Base-by-base conservation (phyloP, 2,888 invertebrate species). In the Habroteleia sp. region DNA sequence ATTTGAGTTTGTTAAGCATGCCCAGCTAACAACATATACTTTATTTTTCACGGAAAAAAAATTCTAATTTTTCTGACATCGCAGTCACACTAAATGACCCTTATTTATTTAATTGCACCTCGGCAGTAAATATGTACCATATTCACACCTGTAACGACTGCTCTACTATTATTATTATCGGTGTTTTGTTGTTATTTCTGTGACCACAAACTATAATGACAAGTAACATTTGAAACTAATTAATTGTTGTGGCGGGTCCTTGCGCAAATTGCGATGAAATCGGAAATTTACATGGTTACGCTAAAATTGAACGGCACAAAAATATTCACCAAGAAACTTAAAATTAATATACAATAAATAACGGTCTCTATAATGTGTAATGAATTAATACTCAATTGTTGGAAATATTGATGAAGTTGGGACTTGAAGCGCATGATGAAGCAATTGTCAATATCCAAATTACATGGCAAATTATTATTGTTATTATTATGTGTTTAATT, bases 151-250 rank as follows among this genome's bases (percentile, higher is more conserved):
- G 71, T 54, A 39, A 71, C 62, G 39, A 39, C 54, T 37, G 46
- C 48, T 27, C n/a, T 20, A 20, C 39, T 17, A 33, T 58, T 68
- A 27, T 58, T 46, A 58, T 68, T 68, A 68, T 68, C 50, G 58
- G 68, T 48, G 58, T 68, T 58, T 68, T 68, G 66, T 68, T 58
- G 42, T 50, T 33, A 48, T 58, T 27, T 41, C 50, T 13, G 41
- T 50, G 50, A 11, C 16, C 50, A 50, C 50, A 35, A 33, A 41
- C 48, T 13, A 37, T 58, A 56, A 58, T 58, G 33, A 41, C 50
- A 54, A 54, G 46, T 46, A 50, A 58, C 48, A 41, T 41, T 39
- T 35, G 4, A 25, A 39, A 10, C 27, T 4, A 54, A 66, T 66
- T 66, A 37, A 66, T 66, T 46, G 37, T 11, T 4, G 23, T 23